Conservation (phyloP, 2,888 invertebrate species). For the Orgyia antiqua region DNA sequence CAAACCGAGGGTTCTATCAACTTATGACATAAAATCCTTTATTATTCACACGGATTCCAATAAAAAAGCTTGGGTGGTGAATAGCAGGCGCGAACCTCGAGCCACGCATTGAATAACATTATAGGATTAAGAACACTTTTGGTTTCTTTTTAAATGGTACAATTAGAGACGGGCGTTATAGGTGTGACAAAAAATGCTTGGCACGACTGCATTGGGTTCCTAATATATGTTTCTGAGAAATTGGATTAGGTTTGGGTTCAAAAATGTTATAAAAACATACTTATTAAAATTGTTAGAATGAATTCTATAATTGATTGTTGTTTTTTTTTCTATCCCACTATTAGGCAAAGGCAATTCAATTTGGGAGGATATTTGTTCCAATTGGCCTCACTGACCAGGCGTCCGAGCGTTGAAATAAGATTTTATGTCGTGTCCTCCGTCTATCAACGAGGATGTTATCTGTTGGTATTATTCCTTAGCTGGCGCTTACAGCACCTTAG, state of each 20-base stretch:
- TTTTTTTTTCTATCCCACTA: no score
- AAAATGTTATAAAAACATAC: conserved; percentile 26
- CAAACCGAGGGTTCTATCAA: conserved; percentile 56
- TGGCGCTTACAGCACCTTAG: no score
- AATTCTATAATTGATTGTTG: no score
- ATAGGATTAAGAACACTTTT: conserved; percentile 61
- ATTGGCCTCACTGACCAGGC: no score
- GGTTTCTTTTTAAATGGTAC: conserved; percentile 55
- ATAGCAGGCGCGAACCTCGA: conserved; percentile 30
- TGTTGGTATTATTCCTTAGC: no score
- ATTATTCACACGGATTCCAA: conserved; percentile 54
- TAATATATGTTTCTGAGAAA: conserved; percentile 35
- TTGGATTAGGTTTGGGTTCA: conserved; percentile 23
- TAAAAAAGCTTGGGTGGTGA: conserved; percentile 38
- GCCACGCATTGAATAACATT: conserved; percentile 57
- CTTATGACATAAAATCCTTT: conserved; percentile 72
- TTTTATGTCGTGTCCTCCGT: no score
- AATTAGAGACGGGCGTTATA: conserved; percentile 62
- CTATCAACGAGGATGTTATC: no score
- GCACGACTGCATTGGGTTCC: conserved; percentile 11
- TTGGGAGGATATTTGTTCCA: no score
- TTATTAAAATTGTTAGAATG: no score
- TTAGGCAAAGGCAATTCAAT: no score
- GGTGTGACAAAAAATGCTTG: conserved; percentile 54
- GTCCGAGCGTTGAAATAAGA: no score